These are phyloP conservation scores for Pardosa pseudoannulata DNA, from an alignment of 2,888 invertebrate species.

Conservation along the genomic window DNA sequence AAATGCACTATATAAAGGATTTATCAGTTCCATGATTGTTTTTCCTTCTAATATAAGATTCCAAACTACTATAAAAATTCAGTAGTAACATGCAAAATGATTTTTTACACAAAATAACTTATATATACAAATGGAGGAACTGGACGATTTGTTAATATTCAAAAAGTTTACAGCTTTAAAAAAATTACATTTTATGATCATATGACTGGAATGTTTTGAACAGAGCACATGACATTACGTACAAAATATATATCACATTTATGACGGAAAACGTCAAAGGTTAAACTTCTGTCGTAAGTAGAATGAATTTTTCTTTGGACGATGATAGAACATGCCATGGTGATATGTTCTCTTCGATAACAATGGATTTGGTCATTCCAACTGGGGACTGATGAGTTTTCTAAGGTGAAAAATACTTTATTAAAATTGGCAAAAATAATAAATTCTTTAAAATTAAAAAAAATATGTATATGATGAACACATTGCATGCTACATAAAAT, in stretches of 20 bases:
- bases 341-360: conserved; percentile 43
- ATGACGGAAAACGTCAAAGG: background rate
- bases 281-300: conserved; percentile 53
- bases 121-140: background rate
- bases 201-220: conserved; percentile 9
- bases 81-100: too few species aligned
- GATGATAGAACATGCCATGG: conserved; percentile 50
- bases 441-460: too few species aligned
- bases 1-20: too few species aligned
- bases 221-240: background rate
- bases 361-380: conserved; percentile 31
- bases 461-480: too few species aligned
- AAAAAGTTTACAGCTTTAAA: too few species aligned
- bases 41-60: too few species aligned
- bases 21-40: too few species aligned
- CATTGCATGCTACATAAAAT: too few species aligned
- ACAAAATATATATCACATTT: background rate
- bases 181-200: too few species aligned
- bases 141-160: background rate
- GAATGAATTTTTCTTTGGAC: conserved; percentile 34
- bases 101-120: background rate
- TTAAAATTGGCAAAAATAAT: too few species aligned
- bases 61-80: too few species aligned
- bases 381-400: conserved; percentile 19
- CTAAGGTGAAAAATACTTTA: conserved; percentile 16